A percentile compares a stretch with the other conserved stretches of the same genome.
Conservation (phyloP, 2,888 invertebrate species). For the Tiphia femorata region DNA sequence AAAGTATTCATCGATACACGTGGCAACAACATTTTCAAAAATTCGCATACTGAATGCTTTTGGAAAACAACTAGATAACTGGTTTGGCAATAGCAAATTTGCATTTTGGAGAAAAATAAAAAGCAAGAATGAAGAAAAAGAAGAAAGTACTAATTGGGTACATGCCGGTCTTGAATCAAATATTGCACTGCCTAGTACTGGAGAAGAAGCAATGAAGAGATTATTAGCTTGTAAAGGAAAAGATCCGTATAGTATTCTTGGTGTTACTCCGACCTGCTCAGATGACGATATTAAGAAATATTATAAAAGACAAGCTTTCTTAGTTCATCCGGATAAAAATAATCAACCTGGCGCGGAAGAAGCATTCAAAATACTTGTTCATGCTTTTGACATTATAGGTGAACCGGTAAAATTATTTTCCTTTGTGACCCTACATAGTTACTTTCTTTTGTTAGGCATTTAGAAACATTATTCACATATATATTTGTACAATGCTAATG, state of each 20-base stretch:
- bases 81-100: conserved; percentile 73
- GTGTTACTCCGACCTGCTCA: conserved; percentile 87
- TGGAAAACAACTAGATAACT: conserved; percentile 71
- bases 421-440: no score
- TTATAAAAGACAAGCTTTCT: conserved; percentile 92
- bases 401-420: conserved; percentile 83
- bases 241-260: conserved; percentile 94
- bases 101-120: conserved; percentile 75
- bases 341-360: conserved; percentile 95
- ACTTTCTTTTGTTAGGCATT: no score
- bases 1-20: conserved; percentile 61
- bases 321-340: conserved; percentile 97
- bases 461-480: no score
- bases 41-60: conserved; percentile 61
- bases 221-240: conserved; percentile 93
- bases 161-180: conserved; percentile 76
- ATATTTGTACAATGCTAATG: no score
- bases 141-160: conserved; percentile 69
- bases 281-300: conserved; percentile 96
- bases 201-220: conserved; percentile 95
- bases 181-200: conserved; percentile 87
- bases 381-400: conserved; percentile 95
- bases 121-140: conserved; percentile 65
- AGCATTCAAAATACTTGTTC: conserved; percentile 94
- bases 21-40: conserved; percentile 59